Base-by-base conservation (phyloP, 2,888 invertebrate species). In the Drosophila buzzatii region DNA sequence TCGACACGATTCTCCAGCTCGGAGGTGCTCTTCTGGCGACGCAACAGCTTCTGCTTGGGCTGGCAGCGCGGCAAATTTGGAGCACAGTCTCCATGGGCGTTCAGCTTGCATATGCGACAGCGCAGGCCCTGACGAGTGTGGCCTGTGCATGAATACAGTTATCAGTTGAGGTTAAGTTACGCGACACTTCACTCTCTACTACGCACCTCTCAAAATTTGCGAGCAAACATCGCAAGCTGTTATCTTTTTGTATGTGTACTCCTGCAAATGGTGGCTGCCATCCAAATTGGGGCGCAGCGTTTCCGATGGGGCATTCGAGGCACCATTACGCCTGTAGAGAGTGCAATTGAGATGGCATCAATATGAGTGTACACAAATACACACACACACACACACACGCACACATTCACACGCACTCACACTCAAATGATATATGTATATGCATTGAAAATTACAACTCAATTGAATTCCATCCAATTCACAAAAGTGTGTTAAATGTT, bases 191-290 rank as follows among this genome's bases (percentile, higher is more conserved):
- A 27, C 27, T 4, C 23, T 20, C 16, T n/a, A 10, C 47, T 4
- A 44, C 71, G 94, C 94, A 97, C 97, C 97, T 95, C 98, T 95
- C 65, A 98, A 94, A 62, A 98, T 97, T 94, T 98, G 97, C 72
- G 97, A 97, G 94, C 98, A 98, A 82, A 97, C 96, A 93, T 98
- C 98, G 93, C 98, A 98, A 35, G 98, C 98, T 52, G 98, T 98
- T 89, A 98, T 98, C 94, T 98, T 98, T 94, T 98, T 97, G 93
- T 98, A 98, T 39, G 98, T 98, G 93, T 98, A 97, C 93, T 98
- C 98, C 93, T 97, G 97, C 94, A 98, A 97, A 92, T 96, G 96
- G 93, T 98, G 98, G 76, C 92, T 93, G 79, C 93, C 93, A 77
- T 92, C 92, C 80, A 93, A 89, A 58, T 92, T 93, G 79, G 91